phyloP scores from a whole-genome alignment of 2,888 invertebrate species.

The Hydriomena furcata region DNA sequence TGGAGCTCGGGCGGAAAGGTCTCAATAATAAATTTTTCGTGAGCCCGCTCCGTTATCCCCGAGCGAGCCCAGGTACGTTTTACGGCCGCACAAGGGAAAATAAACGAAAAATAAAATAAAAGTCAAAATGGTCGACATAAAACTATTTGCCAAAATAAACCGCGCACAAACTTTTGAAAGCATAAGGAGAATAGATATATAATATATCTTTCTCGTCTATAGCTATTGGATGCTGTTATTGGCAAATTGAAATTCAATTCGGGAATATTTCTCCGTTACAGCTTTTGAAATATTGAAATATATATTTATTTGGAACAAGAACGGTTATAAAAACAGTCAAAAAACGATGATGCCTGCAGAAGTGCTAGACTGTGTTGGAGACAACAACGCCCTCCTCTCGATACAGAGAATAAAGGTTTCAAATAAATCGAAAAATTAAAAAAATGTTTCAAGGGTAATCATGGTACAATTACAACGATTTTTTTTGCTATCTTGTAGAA shows the following conservation, averaged over 20 bases:
- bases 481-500: too few relatives aligned
- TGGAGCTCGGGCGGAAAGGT: slow-evolving; percentile 80
- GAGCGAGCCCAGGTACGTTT: slow-evolving; percentile 81
- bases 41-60: slow-evolving; percentile 79
- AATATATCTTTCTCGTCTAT: slow-evolving; percentile 2
- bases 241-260: slow-evolving; percentile 30
- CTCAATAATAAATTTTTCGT: slow-evolving; percentile 83
- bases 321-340: too few relatives aligned
- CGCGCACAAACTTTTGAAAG: slow-evolving; percentile 63
- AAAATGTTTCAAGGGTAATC: too few relatives aligned
- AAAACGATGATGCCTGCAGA: too few relatives aligned
- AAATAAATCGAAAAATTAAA: too few relatives aligned
- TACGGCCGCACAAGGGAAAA: slow-evolving; percentile 81
- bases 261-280: too few relatives aligned
- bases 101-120: slow-evolving; percentile 84
- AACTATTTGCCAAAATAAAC: slow-evolving; percentile 77
- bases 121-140: slow-evolving; percentile 81
- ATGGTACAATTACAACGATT: too few relatives aligned
- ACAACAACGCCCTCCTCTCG: too few relatives aligned
- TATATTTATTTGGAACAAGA: too few relatives aligned
- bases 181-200: slow-evolving; percentile 49
- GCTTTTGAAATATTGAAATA: too few relatives aligned
- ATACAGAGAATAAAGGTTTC: too few relatives aligned
- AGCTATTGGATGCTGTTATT: slow-evolving; percentile 41
- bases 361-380: too few relatives aligned